Base-by-base conservation (phyloP, 2,113 vertebrate species). In the Campylomormyrus tamandua region DNA sequence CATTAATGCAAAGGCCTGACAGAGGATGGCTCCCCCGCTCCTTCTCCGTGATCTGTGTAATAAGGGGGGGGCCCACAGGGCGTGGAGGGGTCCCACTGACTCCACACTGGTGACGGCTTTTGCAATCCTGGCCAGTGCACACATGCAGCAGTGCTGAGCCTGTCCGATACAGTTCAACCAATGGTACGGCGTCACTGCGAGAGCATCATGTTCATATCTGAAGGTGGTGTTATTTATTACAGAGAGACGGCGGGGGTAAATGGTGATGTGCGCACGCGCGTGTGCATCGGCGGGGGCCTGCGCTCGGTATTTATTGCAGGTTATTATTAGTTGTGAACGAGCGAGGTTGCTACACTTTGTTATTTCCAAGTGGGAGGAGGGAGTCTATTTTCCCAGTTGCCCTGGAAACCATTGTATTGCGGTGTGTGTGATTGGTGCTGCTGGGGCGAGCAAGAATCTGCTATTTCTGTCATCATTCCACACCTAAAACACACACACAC, bases 401-500 rank as follows among this genome's bases (percentile, higher is more conserved):
- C 94, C 94, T 93, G 93, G 95, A 94, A 95, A 96, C 95, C 93
- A 95, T 96, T 96, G 94, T 95, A 95, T 94, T 92, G 88, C 92
- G 92, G 93, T 90, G 91, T 70, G 89, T 90, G 93, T 94, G 95
- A 95, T 95, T 96, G 95, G 95, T 94, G 93, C 91, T 93, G 93
- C 94, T 90, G 93, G 92, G 92, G 91, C 91, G 93, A 94, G 94
- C 93, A 93, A 95, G 93, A 92, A 93, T 94, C 92, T 93, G 94
- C 95, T 96, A 95, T 95, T 96, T 96, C 91, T 93, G 93, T 95
- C 94, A 93, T 95, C 95, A 94, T 94, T 94, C 93, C 95, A 95
- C 94, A 95, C 94, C 93, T 96, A 93, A 94, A 93, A 93, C 48
- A 88, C 62, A 90, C 87, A 88, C 50, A 42, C 90, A 90, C 77